A percentile compares a stretch with the other conserved stretches of the same genome.
phyloP scores from a whole-genome alignment of 2,797 vertebrate genomes.

The Pseudotriccus pelzelni region DNA sequence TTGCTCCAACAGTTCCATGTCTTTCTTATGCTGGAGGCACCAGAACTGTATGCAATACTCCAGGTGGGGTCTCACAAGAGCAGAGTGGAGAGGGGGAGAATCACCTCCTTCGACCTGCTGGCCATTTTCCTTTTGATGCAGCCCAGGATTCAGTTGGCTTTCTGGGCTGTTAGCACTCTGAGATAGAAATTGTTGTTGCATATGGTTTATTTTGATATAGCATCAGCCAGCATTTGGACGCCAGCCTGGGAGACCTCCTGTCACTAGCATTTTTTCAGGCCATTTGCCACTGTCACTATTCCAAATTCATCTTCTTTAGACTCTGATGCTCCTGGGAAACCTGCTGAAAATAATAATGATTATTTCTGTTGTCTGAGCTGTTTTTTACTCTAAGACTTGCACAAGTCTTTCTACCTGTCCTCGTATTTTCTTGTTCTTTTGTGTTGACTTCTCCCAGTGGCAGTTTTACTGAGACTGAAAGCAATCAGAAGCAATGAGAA shows the following conservation, averaged over 20 bases:
- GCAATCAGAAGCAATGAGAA: not conserved
- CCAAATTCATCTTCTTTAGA: not conserved
- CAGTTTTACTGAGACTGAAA: not conserved
- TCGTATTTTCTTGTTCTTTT: not conserved
- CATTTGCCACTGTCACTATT: conserved; percentile 14
- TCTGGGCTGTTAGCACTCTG: not conserved
- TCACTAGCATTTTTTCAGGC: not conserved
- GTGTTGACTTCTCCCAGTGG: not conserved
- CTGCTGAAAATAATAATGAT: not conserved
- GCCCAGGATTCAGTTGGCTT: not conserved
- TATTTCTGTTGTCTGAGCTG: not conserved
- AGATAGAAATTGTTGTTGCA: not conserved
- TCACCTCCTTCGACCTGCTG: not conserved
- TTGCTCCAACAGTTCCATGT: not conserved
- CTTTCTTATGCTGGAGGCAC: accelerated
- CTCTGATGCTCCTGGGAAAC: not conserved
- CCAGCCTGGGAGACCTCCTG: not conserved
- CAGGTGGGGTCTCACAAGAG: not conserved
- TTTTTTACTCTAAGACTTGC: not conserved
- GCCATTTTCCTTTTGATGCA: not conserved
- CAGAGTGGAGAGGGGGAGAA: not conserved
- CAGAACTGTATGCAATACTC: not conserved
- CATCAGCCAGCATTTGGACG: not conserved
- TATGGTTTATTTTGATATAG: not conserved
- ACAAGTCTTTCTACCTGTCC: not conserved